phyloP scores from a whole-genome alignment of 2,888 invertebrate species.

The Perithous albicinctus region DNA sequence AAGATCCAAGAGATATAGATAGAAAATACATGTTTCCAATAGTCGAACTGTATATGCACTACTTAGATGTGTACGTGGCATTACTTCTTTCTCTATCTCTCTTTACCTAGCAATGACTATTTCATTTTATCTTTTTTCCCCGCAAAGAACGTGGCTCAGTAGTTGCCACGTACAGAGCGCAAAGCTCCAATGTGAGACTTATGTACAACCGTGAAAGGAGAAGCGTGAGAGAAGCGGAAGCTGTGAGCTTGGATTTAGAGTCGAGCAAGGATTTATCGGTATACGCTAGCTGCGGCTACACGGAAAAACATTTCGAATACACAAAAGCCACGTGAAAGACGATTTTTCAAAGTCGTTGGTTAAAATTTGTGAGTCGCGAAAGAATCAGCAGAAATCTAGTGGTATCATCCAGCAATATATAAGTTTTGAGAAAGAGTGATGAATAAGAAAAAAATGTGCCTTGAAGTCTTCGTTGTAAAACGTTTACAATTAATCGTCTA shows the following conservation, averaged over 20 bases:
- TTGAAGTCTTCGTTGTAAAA: not conserved
- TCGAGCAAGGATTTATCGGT: conserved; percentile 51
- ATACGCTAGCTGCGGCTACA: not conserved
- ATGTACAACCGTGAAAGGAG: conserved; percentile 31
- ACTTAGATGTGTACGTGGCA: conserved; percentile 11
- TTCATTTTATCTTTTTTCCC: not conserved
- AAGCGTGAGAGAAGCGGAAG: not conserved
- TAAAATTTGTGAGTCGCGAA: conserved; percentile 5
- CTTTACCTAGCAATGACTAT: not conserved
- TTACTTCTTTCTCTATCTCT: not conserved
- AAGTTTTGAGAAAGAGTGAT: not conserved
- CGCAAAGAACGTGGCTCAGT: not conserved
- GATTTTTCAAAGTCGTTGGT: conserved; percentile 22
- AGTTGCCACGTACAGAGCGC: conserved; percentile 36
- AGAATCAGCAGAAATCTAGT: not conserved
- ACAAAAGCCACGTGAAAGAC: conserved; percentile 42
- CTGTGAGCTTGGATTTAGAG: conserved; percentile 38
- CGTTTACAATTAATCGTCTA: not conserved
- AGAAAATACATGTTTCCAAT: not conserved
- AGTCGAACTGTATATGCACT: not conserved
- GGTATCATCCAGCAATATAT: not conserved
- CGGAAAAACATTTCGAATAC: conserved; percentile 28
- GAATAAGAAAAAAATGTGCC: not conserved
- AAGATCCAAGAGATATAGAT: not conserved
- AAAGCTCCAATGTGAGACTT: conserved; percentile 49